Evolutionary conservation across 1,140 invertebrate species (phyloP), one percentile per base, ranked within the genome.

Genomic region (Trichomalopsis sarcophagae): DNA sequence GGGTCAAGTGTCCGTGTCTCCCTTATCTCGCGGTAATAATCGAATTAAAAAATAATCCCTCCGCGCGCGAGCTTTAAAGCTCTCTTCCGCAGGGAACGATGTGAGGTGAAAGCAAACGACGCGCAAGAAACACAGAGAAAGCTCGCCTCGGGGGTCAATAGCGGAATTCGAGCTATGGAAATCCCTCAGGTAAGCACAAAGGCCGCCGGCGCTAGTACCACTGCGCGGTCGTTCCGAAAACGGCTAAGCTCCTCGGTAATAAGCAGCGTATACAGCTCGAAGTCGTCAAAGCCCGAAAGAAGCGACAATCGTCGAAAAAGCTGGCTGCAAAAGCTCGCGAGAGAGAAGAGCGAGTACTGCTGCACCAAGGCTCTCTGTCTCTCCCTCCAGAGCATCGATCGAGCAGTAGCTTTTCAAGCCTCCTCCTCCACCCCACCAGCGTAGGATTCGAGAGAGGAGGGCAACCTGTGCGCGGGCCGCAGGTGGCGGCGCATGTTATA

Each of bases 401-500:
- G 55, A 7, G 55, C 55, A 62, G 55, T n/a, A 62, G 55, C 55
- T 62, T 62, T 62, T 62, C 55, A 62, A 62, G 5, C 55, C 55
- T 62, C 21, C 55, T 62, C 55, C 21, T n/a, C 55, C 55, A 0
- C 21, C 55, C 17, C 55, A 62, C 55, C 21, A 21, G 21, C 21
- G n/a, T 2, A 7, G 7, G 4, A 21, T 21, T 62, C 17, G 1
- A n/a, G 55, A 62, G 50, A 62, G 55, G 55, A 62, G 55, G 55
- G 55, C 55, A 62, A 62, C 55, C 55, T 62, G 55, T 62, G 55
- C 55, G 55, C 55, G 55, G 55, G 55, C 55, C 55, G 55, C 55
- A 62, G 55, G 55, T 62, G 55, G 55, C 55, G 55, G 55, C 55
- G 55, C 55, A 62, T 62, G 55, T 62, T 62, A 62, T 62, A 62